phyloP scores from a whole-genome alignment of 2,113 vertebrate species.

The Donacobius atricapilla region DNA sequence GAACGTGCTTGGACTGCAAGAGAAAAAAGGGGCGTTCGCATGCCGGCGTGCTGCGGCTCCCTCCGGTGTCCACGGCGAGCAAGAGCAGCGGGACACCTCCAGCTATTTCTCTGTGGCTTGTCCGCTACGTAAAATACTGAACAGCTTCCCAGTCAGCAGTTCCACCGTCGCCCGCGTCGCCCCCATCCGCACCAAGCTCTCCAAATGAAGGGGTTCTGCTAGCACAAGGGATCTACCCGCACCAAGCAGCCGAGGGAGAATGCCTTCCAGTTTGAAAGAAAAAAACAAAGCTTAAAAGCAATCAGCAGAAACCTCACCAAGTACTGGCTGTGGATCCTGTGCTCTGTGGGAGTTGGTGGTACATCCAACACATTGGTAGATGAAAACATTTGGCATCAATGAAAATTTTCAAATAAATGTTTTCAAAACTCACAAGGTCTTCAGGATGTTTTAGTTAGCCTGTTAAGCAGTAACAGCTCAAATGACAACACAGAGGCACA shows the following conservation, averaged over 20 bases:
- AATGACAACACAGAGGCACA: neutral
- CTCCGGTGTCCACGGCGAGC: slow-evolving; percentile 7
- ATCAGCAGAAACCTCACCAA: neutral
- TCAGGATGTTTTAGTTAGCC: neutral
- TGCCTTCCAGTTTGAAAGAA: neutral
- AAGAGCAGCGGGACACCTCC: neutral
- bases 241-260: neutral
- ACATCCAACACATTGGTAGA: neutral
- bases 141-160: neutral
- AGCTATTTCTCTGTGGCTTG: neutral
- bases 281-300: neutral
- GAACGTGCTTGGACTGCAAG: neutral
- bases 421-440: neutral
- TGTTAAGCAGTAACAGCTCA: neutral
- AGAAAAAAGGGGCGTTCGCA: neutral
- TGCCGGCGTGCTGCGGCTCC: slow-evolving; percentile 4
- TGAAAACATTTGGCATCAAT: neutral
- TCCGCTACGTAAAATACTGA: neutral
- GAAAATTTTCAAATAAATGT: neutral
- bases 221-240: neutral
- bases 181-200: fast-evolving
- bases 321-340: neutral
- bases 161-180: neutral
- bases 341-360: neutral
- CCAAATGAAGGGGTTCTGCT: neutral